Evolutionary conservation across 2,113 vertebrate species (phyloP).

Genomic region (Grammomys surdaster): DNA sequence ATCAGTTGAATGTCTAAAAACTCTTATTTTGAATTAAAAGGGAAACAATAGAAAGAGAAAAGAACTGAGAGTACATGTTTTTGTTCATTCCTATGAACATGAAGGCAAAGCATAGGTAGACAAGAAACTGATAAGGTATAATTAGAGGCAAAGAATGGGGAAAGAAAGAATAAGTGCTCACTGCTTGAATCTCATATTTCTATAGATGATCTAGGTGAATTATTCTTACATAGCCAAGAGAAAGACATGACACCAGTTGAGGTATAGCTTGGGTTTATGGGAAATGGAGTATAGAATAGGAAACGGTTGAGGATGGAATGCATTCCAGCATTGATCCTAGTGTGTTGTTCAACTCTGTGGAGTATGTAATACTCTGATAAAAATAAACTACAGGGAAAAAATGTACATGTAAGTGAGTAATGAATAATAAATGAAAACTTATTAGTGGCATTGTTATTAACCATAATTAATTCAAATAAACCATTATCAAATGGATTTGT

Average conservation of each 20-base stretch:
- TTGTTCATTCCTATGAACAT: background rate
- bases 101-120: background rate
- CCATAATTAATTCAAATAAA: background rate
- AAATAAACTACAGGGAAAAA: conserved; percentile 28
- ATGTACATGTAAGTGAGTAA: background rate
- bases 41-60: background rate
- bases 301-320: background rate
- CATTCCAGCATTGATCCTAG: background rate
- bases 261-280: background rate
- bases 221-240: background rate
- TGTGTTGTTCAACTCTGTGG: background rate
- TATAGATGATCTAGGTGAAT: background rate
- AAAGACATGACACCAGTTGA: background rate
- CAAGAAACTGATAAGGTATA: background rate
- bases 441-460: conserved; percentile 26
- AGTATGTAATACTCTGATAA: background rate
- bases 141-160: background rate
- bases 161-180: background rate
- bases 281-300: background rate
- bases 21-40: background rate
- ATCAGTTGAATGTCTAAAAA: background rate
- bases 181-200: background rate
- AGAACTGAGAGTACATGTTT: background rate
- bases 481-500: conserved; percentile 40
- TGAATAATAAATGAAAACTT: background rate